Evolutionary conservation across 2,797 vertebrate genomes (phyloP), one percentile per base, ranked within the genome.

Genomic region (Vespertilio murinus): DNA sequence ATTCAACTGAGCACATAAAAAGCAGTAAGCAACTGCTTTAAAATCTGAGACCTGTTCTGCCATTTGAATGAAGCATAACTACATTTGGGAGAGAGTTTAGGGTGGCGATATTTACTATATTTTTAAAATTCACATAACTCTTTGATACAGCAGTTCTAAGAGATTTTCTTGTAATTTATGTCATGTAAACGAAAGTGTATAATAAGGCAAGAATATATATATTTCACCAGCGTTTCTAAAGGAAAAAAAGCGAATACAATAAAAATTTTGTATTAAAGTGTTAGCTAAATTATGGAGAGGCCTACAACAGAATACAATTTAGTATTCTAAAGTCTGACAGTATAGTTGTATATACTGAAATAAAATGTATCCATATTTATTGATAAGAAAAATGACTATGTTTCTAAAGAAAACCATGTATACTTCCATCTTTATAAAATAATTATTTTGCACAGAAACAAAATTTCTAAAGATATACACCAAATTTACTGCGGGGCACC

Each of bases 81-180:
- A 35, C 23, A 82, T 40, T 93, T 69, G 30, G 7, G 45, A 16
- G n/a, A 67, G 9, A 4, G 5, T 67, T 70, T 59, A 67, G 49
- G 1, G 9, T 88, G 11, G 18, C 3, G 25, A 17, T 61, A 77
- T 59, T 84, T 59, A 59, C 38, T 59, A 61, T 20, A n/a, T 12
- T 92, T 83, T 79, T 84, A 35, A 92, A 92, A 93, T 40, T 90
- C 28, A 70, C 1, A 47, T 81, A 59, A 52, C 2, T 65, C 25
- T 78, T 88, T 42, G 35, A 80, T 52, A 18, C 1, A 81, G 7
- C 1, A 85, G 35, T 69, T 64, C 56, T 90, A 54, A 80, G 52
- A 95, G 10, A n/a, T 88, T 82, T 81, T 64, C 17, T 52, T 77
- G 38, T 61, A 94, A 88, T 73, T 38, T 25, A 88, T 28, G 23